Evolutionary conservation across 2,113 vertebrate genomes (phyloP), one percentile per base, ranked within the genome.

Genomic region (Pao palembangensis): DNA sequence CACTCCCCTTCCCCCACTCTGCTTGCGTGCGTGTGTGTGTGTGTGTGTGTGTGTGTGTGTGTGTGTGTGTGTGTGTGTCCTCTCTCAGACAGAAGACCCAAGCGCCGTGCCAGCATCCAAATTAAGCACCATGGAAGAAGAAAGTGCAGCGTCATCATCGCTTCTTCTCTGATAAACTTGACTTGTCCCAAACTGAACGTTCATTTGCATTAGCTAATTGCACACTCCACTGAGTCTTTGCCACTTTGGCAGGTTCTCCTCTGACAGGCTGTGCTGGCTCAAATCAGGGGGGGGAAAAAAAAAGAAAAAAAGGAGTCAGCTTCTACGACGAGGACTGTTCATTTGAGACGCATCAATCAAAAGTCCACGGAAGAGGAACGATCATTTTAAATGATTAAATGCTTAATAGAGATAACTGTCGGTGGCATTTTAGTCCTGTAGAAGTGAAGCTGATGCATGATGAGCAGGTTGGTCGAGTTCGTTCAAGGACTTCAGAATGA

Each of bases 161-260:
- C 67, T 51, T 58, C 48, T 54, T 55, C 28, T 44, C 71, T 23
- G 66, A 66, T 61, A 72, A 75, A 71, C 62, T 54, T n/a, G 18
- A 42, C 79, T 58, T 10, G 17, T 64, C 57, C 69, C 67, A 67
- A 68, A 68, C 69, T 54, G 38, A 43, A 68, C 56, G 66, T 69
- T 69, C 58, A 48, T 53, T 52, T 74, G 56, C 83, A 88, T 89
- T 84, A 84, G 80, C 78, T 83, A 75, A 89, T 85, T 84, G 69
- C 43, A 31, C 42, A 18, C 61, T 52, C 18, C 16, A 18, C 51
- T 74, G 75, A 79, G 54, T 73, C 54, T 64, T 51, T 55, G 44
- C 49, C 58, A 64, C 46, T 34, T 68, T 73, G 51, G 51, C 51
- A 65, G 66, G 69, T 67, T 73, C 58, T 53, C 46, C 64, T 76